Base-by-base conservation (phyloP, 2,113 vertebrate genomes). In the Gracilinanus agilis region DNA sequence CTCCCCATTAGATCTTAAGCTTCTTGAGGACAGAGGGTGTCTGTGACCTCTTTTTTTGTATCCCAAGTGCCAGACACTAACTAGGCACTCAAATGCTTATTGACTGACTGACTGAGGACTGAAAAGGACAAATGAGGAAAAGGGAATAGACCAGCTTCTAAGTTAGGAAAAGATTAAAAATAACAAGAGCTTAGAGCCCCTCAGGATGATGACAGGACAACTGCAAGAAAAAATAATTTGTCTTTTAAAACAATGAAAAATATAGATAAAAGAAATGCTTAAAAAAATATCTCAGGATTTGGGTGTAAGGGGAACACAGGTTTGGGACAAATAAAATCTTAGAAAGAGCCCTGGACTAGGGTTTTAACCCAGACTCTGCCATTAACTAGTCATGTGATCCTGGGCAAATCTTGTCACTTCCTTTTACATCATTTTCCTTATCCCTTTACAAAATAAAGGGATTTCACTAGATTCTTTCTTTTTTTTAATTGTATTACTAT, bases 291-390 rank as follows among this genome's bases (percentile, higher is more conserved):
- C 7, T 5, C 67, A 83, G n/a, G 6, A 40, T 83, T n/a, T n/a
- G 8, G n/a, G 67, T 5, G 16, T n/a, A 7, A 40, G 27, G 27
- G 29, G n/a, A 83, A 83, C 5, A 40, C 16, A 40, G 1, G n/a
- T 83, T 83, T 83, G 19, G 21, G 67, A n/a, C 67, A 83, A 83
- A 83, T 83, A 83, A n/a, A 83, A 88, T 90, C 55, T 90, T 58
- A 40, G 93, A 61, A 93, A 92, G 53, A 88, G 53, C 40, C 94
- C 67, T 88, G 25, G 54, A 67, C 44, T 90, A 89, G 54, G 83
- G 34, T 44, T 96, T 88, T 92, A 92, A 10, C 44, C 25, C 55
- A 34, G 61, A 54, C 67, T 90, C 56, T 44, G n/a, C 44, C 67
- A 61, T 12, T 92, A 90, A 95, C 93, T 90, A 89, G 40, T 40